Evolutionary conservation across 1,140 invertebrate species (phyloP).

Genomic region (Manduca sexta): DNA sequence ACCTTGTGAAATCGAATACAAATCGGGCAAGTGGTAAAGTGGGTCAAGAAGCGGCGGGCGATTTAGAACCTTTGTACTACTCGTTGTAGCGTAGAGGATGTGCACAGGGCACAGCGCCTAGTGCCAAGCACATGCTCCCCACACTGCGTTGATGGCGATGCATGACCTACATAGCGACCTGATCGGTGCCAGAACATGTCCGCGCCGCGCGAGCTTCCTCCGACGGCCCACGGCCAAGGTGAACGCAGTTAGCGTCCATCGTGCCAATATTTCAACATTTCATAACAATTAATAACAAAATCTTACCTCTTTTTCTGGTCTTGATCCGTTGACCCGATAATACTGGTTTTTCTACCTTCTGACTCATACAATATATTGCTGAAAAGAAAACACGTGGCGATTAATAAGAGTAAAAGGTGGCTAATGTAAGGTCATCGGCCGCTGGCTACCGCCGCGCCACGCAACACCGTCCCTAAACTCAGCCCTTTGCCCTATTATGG

Average conservation of each 20-base stretch:
- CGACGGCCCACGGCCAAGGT: slow-evolving; percentile 22
- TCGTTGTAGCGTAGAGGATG: no score
- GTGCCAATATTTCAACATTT: neutral
- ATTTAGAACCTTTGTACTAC: no score
- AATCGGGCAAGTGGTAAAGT: neutral
- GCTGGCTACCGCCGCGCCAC: slow-evolving; percentile 27
- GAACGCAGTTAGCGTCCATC: neutral
- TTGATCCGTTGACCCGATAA: slow-evolving; percentile 99
- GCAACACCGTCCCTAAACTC: slow-evolving; percentile 14
- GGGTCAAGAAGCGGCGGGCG: neutral
- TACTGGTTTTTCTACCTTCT: slow-evolving; percentile 99
- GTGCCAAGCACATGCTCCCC: no score
- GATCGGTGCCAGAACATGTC: neutral
- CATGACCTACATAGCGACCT: slow-evolving; percentile 1
- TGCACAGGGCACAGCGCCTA: no score
- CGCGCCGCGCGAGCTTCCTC: neutral
- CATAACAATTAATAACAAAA: slow-evolving; percentile 2
- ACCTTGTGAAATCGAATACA: no score
- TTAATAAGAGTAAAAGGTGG: slow-evolving; percentile 33
- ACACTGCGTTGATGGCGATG: neutral
- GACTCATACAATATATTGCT: slow-evolving; percentile 99
- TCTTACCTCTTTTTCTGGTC: slow-evolving; percentile 98
- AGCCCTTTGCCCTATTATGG: slow-evolving; percentile 26
- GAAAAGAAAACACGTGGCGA: slow-evolving; percentile 74
- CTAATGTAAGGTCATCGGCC: slow-evolving; percentile 56